Conservation (phyloP, 2,113 vertebrate genomes). For the Pterophyllum scalare region DNA sequence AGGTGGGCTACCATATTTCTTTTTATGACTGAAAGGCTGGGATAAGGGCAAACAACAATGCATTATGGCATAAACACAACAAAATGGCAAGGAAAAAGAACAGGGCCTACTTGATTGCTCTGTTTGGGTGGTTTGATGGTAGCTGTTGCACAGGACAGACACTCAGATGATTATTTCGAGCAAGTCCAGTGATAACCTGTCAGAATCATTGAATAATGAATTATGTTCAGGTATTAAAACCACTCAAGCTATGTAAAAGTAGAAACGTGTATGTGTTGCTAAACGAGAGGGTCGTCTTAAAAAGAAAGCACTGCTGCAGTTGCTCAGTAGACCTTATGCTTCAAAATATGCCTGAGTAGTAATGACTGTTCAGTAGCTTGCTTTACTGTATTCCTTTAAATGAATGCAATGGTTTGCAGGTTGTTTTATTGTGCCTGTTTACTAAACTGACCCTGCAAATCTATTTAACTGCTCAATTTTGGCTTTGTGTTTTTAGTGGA, state of each 20-base stretch:
- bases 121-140: not conserved
- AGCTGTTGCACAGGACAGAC: not conserved
- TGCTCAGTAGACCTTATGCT: not conserved
- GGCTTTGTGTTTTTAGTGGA: not conserved
- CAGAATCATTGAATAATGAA: not conserved
- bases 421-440: not conserved
- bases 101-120: not conserved
- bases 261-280: not conserved
- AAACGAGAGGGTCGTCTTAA: not conserved
- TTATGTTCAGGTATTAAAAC: not conserved
- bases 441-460: not conserved
- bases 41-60: not conserved
- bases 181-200: not conserved
- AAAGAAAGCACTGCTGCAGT: constrained; percentile 15
- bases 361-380: not conserved
- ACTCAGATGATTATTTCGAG: not conserved
- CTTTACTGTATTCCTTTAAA: not conserved
- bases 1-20: not conserved
- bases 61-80: not conserved
- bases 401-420: not conserved
- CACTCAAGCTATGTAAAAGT: not conserved
- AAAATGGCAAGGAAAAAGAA: not conserved
- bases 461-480: not conserved
- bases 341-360: constrained; percentile 12
- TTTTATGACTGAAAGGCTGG: not conserved